Evolutionary conservation across 2,797 vertebrate species (phyloP).

Genomic region (Enteromius fasciolatus): DNA sequence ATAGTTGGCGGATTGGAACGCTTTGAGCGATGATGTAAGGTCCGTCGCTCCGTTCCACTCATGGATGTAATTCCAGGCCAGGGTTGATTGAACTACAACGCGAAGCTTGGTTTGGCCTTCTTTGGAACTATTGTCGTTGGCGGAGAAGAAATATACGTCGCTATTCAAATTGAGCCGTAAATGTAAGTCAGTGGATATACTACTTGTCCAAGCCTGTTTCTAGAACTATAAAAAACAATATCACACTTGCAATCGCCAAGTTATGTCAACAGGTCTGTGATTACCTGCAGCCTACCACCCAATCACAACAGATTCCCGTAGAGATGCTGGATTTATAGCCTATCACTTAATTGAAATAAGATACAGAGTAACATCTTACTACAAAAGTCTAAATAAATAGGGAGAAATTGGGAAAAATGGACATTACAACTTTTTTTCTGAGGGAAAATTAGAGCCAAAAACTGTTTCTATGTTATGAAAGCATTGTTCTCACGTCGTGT

Average conservation of each 20-base stretch:
- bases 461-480: neutral
- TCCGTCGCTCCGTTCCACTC: neutral
- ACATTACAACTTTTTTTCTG: neutral
- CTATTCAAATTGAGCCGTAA: neutral
- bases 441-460: neutral
- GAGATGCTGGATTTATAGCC: neutral
- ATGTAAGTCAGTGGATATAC: neutral
- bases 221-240: neutral
- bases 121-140: neutral
- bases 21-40: neutral
- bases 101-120: neutral
- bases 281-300: neutral
- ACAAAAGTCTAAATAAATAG: neutral
- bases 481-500: neutral
- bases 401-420: neutral
- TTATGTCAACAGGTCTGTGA: neutral
- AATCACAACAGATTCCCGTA: neutral
- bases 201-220: neutral
- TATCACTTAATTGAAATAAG: too few relatives aligned
- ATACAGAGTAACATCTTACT: neutral
- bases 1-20: neutral
- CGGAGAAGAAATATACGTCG: neutral
- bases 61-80: rapidly evolving
- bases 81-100: neutral
- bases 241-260: neutral